These are phyloP conservation scores for Tanytarsus gracilentus DNA, from an alignment of 2,888 invertebrate species.

Conservation along the genomic window DNA sequence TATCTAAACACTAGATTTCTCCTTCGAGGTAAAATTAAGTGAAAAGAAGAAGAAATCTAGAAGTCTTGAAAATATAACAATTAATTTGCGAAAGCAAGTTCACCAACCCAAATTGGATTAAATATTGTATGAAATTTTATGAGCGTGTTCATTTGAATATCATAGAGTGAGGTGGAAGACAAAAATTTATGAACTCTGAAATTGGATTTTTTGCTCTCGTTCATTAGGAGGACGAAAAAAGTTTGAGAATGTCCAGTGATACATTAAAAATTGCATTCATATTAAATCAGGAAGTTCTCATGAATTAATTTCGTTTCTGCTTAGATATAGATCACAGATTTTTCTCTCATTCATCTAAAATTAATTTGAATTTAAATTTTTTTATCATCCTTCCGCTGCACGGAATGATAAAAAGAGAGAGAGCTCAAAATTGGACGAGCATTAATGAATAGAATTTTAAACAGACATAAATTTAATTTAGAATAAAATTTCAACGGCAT, in stretches of 20 bases:
- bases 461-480: conserved; percentile 10
- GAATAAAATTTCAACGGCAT: background rate
- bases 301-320: too few species aligned
- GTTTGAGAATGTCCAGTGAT: too few species aligned
- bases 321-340: too few species aligned
- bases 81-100: conserved; percentile 23
- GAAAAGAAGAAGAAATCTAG: background rate
- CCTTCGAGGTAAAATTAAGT: background rate
- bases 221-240: too few species aligned
- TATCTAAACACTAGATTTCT: background rate
- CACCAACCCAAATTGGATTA: conserved; percentile 25
- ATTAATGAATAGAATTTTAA: conserved; percentile 17
- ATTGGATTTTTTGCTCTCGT: conserved; percentile 11
- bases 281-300: too few species aligned
- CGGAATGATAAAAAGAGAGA: background rate
- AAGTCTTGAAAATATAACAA: conserved; percentile 16
- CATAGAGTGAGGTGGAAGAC: background rate
- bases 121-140: conserved; percentile 20
- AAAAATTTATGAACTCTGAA: conserved; percentile 25
- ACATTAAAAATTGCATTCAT: too few species aligned
- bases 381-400: background rate
- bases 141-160: conserved; percentile 16
- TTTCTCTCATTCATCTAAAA: background rate
- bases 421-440: background rate
- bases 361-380: conserved; percentile 1